Base-by-base conservation (phyloP, 2,797 vertebrate species). In the Acrossocheilus fasciatus region DNA sequence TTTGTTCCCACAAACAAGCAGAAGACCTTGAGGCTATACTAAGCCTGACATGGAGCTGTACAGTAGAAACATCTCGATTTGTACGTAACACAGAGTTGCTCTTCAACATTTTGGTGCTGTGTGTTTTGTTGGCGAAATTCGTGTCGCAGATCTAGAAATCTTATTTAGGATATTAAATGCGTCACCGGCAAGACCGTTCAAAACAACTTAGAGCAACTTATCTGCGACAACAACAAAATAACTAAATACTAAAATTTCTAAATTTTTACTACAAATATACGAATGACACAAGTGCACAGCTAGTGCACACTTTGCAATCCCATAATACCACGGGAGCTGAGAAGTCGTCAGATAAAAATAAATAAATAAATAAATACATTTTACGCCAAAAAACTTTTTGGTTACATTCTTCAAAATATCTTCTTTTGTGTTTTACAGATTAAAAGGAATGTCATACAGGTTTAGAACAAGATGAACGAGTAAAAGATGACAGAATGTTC, bases 11-110 rank as follows among this genome's bases (percentile, higher is more conserved):
- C 45, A 83, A 50, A 57, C 62, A 30, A 45, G 79, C 59, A 69
- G 70, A 81, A 88, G 41, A 43, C 20, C 79, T 77, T 50, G 50
- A 69, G 75, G 84, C 84, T n/a, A 70, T 70, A 59, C 76, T 39
- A 34, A 43, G 75, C 50, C 57, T 76, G 39, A 2, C 23, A 9
- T 70, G n/a, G 39, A 82, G 36, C 26, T n/a, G 11, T 52, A 39
- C 10, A 68, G 64, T 30, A 41, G 39, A 39, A 34, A 34, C 41
- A 26, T 73, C 39, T 36, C 45, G 4, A 9, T 39, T 59, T 45
- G 15, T 23, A 10, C 26, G 2, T 26, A 30, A 34, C 6, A 0
- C 26, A 66, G 30, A 66, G 64, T 66, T 62, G 54, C 52, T 26
- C 14, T 59, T 26, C 7, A 78, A 0, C 54, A 34, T 20, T 41